These are phyloP conservation scores for Cyphomyrmex costatus DNA, from an alignment of 1,140 invertebrate species.

Conservation along the genomic window DNA sequence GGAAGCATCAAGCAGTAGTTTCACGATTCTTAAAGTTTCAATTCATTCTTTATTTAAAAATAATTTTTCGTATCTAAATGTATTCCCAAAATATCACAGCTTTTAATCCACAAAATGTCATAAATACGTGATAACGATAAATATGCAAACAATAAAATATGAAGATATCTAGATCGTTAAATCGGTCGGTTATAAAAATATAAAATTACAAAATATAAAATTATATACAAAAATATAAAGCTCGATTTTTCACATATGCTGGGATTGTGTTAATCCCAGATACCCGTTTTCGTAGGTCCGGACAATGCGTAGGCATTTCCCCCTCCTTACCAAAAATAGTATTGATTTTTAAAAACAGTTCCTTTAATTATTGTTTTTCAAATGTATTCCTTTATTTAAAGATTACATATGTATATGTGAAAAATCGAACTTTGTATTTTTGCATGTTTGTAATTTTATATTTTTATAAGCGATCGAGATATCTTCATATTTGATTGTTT, in stretches of 20 bases:
- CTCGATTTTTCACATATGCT: no score
- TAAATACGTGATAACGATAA: no score
- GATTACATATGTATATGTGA: background rate
- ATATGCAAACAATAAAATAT: background rate
- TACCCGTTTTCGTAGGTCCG: no score
- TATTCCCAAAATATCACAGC: background rate
- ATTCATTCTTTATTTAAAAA: constrained; percentile 1
- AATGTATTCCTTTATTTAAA: background rate
- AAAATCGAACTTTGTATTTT: no score
- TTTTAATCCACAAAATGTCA: background rate
- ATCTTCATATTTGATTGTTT: background rate
- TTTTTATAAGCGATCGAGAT: background rate
- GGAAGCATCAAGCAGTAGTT: background rate
- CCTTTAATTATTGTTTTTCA: no score
- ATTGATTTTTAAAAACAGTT: no score
- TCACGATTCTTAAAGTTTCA: constrained; percentile 1
- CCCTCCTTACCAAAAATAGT: no score
- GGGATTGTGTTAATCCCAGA: no score
- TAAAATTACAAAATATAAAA: no score
- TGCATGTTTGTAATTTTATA: background rate
- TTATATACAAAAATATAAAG: no score
- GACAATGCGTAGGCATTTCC: no score
- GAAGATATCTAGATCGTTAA: background rate
- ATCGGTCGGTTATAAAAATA: no score
- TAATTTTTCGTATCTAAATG: background rate